These are phyloP conservation scores for Phorcus lineatus DNA, from an alignment of 2,888 invertebrate species.

Conservation along the genomic window DNA sequence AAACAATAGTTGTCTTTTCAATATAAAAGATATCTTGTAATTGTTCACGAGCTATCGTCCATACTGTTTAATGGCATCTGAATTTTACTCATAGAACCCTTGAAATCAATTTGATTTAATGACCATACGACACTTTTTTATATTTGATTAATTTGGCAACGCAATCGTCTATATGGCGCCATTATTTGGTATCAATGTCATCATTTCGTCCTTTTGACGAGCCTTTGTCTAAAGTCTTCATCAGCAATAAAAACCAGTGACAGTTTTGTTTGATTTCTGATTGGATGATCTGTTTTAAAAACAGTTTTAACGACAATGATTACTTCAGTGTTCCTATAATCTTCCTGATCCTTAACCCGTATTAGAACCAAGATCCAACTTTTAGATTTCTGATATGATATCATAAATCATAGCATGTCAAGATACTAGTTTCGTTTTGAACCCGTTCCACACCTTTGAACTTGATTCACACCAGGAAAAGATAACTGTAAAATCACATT, in stretches of 20 bases:
- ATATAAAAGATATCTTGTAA: no score
- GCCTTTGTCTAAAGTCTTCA: background rate
- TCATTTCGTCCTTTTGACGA: background rate
- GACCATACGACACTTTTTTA: background rate
- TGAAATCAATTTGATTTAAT: background rate
- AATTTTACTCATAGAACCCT: no score
- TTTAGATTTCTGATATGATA: slow-evolving; percentile 1
- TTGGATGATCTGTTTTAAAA: background rate
- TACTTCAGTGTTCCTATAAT: background rate
- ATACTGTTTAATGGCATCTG: no score
- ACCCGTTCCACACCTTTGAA: background rate
- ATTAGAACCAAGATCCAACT: background rate
- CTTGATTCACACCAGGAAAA: background rate
- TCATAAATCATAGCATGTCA: background rate
- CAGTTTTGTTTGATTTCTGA: background rate
- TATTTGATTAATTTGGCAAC: background rate
- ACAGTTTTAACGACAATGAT: background rate
- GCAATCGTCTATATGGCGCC: background rate
- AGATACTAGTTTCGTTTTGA: background rate
- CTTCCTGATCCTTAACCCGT: background rate
- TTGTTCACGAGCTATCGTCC: no score
- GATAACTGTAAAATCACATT: background rate
- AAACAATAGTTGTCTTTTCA: no score
- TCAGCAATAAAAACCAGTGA: background rate
- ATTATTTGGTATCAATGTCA: background rate